phyloP scores from a whole-genome alignment of 2,113 vertebrate genomes.

The Eonycteris spelaea region DNA sequence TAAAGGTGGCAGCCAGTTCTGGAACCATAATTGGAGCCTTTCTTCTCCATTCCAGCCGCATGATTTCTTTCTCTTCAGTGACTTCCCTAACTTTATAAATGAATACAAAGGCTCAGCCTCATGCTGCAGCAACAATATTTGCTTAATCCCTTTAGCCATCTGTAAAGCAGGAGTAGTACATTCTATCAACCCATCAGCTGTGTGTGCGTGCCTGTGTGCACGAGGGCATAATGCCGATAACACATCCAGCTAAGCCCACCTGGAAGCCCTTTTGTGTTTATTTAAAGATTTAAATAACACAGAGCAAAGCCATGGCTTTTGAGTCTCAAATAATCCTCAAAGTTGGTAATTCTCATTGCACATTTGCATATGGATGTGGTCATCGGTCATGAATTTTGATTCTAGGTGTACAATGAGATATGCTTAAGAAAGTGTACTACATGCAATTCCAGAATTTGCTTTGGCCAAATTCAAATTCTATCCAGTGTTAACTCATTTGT shows the following conservation, averaged over 20 bases:
- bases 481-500: constrained; percentile 82
- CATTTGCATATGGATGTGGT: background rate
- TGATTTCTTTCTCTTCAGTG: constrained; percentile 76
- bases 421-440: background rate
- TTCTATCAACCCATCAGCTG: constrained; percentile 41
- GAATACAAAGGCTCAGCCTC: constrained; percentile 60
- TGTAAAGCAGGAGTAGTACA: constrained; percentile 52
- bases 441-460: constrained; percentile 73
- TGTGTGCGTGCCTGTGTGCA: background rate
- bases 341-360: background rate
- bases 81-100: constrained; percentile 74
- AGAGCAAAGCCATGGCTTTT: background rate
- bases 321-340: background rate
- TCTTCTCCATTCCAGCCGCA: constrained; percentile 75
- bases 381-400: background rate
- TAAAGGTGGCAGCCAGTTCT: constrained; percentile 75
- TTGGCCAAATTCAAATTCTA: constrained; percentile 77
- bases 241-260: background rate
- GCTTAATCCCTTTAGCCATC: constrained; percentile 72
- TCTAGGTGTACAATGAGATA: background rate
- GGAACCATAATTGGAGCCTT: constrained; percentile 76
- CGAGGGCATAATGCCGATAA: background rate
- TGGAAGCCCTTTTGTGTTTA: background rate
- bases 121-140: constrained; percentile 42
- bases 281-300: constrained; percentile 2